Conservation (phyloP, 1,140 invertebrate species). For the Anadara kagoshimensis region DNA sequence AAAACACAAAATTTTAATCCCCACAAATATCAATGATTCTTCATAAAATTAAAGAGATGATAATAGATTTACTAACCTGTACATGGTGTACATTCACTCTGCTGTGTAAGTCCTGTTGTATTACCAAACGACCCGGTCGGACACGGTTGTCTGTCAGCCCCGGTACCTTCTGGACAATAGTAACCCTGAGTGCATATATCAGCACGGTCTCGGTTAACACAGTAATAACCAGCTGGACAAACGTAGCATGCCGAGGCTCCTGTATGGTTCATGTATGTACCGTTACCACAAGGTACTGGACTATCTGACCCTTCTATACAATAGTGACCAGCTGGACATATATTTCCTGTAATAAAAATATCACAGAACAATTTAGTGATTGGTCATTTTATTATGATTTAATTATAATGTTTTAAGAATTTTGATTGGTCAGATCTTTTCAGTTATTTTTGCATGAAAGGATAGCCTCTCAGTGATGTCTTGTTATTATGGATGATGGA, state of each 20-base stretch:
- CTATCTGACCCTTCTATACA: slow-evolving; percentile 56
- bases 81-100: slow-evolving; percentile 65
- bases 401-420: no score
- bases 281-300: slow-evolving; percentile 60
- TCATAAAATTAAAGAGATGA: background rate
- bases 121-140: slow-evolving; percentile 68
- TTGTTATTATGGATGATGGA: no score
- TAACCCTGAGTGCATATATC: slow-evolving; percentile 67
- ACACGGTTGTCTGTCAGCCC: slow-evolving; percentile 65
- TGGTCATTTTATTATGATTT: no score
- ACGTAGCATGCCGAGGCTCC: slow-evolving; percentile 60
- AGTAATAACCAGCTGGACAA: slow-evolving; percentile 65
- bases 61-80: slow-evolving; percentile 54
- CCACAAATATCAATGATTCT: no score
- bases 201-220: slow-evolving; percentile 67
- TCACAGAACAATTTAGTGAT: background rate
- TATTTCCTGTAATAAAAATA: slow-evolving; percentile 58
- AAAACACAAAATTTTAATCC: no score
- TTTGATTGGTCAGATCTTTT: no score
- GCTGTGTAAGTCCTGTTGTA: slow-evolving; percentile 57
- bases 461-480: no score
- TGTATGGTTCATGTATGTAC: slow-evolving; percentile 69
- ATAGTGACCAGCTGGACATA: slow-evolving; percentile 64
- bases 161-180: slow-evolving; percentile 69
- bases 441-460: no score